Percentiles rank a stretch among this genome's conserved stretches.
Conservation (phyloP, 2,113 vertebrate species). For the Gopherus flavomarginatus region DNA sequence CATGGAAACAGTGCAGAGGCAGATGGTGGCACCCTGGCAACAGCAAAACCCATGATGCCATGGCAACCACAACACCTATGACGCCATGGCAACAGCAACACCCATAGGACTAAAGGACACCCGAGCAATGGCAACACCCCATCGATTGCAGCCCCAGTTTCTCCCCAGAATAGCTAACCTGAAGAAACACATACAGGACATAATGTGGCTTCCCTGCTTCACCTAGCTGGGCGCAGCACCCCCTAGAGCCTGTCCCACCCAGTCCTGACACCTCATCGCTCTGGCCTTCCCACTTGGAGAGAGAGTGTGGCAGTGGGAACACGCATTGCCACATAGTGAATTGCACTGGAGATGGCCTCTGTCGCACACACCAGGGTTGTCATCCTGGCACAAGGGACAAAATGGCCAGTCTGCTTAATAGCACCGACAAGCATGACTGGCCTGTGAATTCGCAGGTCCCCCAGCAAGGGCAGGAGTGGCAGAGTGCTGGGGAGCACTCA, state of each 20-base stretch:
- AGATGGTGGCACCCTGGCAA: background rate
- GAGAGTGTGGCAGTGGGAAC: background rate
- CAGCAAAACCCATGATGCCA: background rate
- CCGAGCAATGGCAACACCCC: background rate
- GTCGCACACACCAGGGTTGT: background rate
- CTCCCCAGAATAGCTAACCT: background rate
- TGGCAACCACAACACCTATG: background rate
- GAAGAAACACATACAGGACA: background rate
- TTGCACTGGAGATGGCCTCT: background rate
- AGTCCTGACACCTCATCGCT: background rate
- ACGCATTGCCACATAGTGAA: background rate
- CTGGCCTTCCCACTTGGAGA: background rate
- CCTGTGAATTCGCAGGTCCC: background rate
- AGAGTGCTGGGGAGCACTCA: background rate
- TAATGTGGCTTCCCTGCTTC: background rate
- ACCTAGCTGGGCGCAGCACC: background rate
- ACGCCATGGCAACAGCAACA: background rate
- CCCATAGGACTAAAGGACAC: too few species aligned
- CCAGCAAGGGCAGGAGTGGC: background rate
- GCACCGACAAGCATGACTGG: background rate
- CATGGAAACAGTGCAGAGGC: background rate
- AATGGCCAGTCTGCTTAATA: background rate
- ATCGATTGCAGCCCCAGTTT: background rate
- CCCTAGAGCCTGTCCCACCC: background rate
- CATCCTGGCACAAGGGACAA: background rate